A percentile compares a stretch with the other conserved stretches of the same genome.
Evolutionary conservation across 2,113 vertebrate genomes (phyloP).

Genomic region (Engraulis encrasicolus): DNA sequence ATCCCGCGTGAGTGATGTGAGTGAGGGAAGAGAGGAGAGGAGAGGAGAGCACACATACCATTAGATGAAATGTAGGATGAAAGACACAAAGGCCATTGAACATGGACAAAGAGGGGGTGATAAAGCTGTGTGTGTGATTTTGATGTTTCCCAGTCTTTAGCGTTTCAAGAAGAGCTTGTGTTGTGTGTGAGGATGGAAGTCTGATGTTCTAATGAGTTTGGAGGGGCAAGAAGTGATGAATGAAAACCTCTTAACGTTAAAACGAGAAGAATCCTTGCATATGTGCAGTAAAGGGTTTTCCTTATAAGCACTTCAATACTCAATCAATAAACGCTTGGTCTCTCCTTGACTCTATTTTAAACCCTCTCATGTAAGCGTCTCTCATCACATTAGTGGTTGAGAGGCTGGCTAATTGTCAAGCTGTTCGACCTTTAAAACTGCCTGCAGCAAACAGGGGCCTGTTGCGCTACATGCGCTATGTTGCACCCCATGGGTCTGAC

Average conservation of each 20-base stretch:
- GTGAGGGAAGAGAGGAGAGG: neutral
- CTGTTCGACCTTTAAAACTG: constrained; percentile 1
- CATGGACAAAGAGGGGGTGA: constrained; percentile 3
- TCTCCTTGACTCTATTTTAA: neutral
- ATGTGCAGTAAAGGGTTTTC: neutral
- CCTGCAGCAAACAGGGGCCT: neutral
- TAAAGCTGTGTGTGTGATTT: neutral
- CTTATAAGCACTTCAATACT: neutral
- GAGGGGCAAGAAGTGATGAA: neutral
- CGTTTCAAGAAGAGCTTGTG: neutral
- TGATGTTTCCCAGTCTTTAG: neutral
- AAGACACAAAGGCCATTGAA: neutral
- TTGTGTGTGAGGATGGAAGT: neutral
- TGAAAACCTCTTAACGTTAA: neutral
- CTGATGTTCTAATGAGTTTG: neutral
- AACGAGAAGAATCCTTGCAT: neutral
- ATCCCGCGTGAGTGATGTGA: too few species aligned
- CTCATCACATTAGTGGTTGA: neutral
- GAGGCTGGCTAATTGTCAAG: neutral
- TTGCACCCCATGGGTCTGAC: too few species aligned
- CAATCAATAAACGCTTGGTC: neutral
- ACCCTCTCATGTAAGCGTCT: neutral
- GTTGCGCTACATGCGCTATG: neutral
- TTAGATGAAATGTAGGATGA: neutral
- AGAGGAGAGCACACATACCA: neutral